Evolutionary conservation across 2,888 invertebrate species (phyloP), one percentile per base, ranked within the genome.

Genomic region (Drosophila antonietae): DNA sequence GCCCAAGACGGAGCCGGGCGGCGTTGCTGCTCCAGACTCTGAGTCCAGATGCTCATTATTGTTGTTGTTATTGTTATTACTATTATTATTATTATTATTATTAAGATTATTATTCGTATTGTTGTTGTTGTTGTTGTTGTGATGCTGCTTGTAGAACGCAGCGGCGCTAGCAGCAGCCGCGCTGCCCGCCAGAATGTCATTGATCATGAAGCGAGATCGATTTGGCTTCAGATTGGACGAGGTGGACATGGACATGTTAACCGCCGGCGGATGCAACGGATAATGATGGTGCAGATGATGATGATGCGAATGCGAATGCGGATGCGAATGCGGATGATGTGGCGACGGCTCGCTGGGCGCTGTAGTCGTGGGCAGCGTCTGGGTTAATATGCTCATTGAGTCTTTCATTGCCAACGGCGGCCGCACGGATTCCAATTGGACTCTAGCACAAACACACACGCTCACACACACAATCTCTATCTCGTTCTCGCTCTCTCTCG

Each of bases 131-230:
- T 62, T 86, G 33, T 71, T 82, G 67, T 72, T 74, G 56, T 75
- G 91, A 9, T 89, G 90, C 41, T 91, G 91, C 68, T 91, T 92
- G 71, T 91, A 92, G 58, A 90, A 91, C 4, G 89, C 90, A 2
- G 83, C 88, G 12, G 88, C 88, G 68, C 82, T 90, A 46, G 88
- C 91, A n/a, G 91, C 91, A 3, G 91, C 91, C 37, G 91, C 91
- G 73, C 91, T 91, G 71, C 91, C 91, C 47, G 91, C 92, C 68
- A 91, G 73, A 58, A 91, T 91, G 66, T 91, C 91, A 62, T 92
- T 91, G 78, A 91, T 91, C 91, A 91, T 91, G 80, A 91, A 91
- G 73, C 91, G 91, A 62, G 91, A 91, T 59, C 91, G 91, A 78
- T 90, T 92, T 66, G 91, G 91, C 81, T 91, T 91, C 44, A 91